Base-by-base conservation (phyloP, 2,888 invertebrate species). In the Hedya salicella region DNA sequence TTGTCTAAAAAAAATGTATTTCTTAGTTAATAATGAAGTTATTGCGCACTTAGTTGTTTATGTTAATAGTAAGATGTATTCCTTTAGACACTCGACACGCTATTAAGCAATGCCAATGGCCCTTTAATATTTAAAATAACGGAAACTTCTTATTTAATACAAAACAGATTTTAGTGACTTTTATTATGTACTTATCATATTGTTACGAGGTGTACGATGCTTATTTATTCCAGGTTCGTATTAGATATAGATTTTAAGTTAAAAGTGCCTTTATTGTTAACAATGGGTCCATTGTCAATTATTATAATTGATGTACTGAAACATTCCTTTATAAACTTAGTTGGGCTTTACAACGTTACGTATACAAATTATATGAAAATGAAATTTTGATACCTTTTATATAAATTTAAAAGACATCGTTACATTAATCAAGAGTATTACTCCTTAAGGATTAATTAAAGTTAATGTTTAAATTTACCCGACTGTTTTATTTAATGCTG, bases 361-460 rank as follows among this genome's bases (percentile, higher is more conserved):
- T 69, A 69, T 70, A 65, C 68, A 68, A 71, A 57, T 57, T 8
- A 36, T 75, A 77, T 79, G 78, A 75, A 49, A 76, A 80, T 80
- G 76, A 73, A 75, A 73, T 78, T 85, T 86, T 80, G 78, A 84
- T 83, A 85, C 81, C 77, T 84, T 82, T 65, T 82, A 81, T 79
- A 82, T 83, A 79, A 72, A 74, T 81, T 77, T 80, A 81, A 81
- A 84, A 84, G 86, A 85, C 81, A 83, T 85, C 79, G 86, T 89
- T 89, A 87, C 80, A 83, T 81, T 87, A 88, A 83, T 84, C 78
- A 80, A 84, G 85, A 91, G 89, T 91, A 90, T 89, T 89, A 89
- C 80, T 85, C 79, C 78, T 70, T 88, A 83, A 81, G 82, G 76
- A 82, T 81, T 81, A 81, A 89, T 83, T 85, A 88, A 87, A 88